These are phyloP conservation scores for Tetragonula clypearis DNA, from an alignment of 1,140 invertebrate genomes.

Conservation along the genomic window DNA sequence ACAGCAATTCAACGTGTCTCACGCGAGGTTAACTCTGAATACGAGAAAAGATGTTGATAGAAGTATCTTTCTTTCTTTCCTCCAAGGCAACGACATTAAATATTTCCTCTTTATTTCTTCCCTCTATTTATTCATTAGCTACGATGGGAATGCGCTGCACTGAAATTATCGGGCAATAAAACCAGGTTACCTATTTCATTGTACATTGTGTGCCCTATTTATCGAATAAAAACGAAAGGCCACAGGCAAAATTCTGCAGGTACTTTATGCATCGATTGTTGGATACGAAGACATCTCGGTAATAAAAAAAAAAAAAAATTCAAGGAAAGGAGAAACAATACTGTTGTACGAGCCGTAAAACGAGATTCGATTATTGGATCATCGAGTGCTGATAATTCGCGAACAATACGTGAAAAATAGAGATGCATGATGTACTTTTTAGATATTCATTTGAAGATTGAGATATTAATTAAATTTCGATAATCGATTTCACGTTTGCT, in stretches of 20 bases:
- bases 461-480: background rate
- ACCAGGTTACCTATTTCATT: background rate
- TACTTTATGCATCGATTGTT: background rate
- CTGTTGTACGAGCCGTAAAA: background rate
- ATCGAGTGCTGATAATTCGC: background rate
- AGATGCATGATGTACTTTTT: background rate
- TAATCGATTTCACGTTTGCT: too few species aligned
- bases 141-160: background rate
- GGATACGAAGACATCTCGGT: constrained; percentile 7
- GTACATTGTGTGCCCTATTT: constrained; percentile 13
- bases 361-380: background rate
- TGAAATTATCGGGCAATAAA: constrained; percentile 11
- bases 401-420: background rate
- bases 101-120: background rate
- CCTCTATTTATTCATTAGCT: background rate
- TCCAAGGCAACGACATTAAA: background rate
- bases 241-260: background rate
- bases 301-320: constrained; percentile 1
- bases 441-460: background rate
- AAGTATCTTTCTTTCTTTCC: background rate
- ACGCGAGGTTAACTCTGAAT: background rate
- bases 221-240: background rate
- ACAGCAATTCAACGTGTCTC: background rate
- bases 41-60: background rate
- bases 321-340: background rate